These are phyloP conservation scores for Mobula birostris DNA, from an alignment of 2,113 vertebrate genomes.

Conservation along the genomic window DNA sequence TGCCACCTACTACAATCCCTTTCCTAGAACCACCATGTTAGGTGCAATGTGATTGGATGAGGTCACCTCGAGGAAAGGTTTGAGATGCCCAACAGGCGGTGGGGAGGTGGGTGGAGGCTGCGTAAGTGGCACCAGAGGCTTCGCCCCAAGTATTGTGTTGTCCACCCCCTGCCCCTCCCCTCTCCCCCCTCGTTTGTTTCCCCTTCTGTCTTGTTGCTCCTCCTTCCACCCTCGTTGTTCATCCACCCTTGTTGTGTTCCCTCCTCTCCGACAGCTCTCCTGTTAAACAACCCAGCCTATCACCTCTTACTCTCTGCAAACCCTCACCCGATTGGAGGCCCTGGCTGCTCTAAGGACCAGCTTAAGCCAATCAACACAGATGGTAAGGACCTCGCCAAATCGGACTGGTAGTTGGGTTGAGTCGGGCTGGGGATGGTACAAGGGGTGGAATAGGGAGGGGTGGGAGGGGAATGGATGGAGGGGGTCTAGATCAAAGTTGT, in stretches of 20 bases:
- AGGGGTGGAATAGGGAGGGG: neutral
- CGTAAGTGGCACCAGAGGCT: neutral
- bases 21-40: neutral
- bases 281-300: slow-evolving; percentile 90
- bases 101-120: neutral
- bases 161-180: neutral
- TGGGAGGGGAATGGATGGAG: neutral
- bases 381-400: slow-evolving; percentile 52
- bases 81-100: neutral
- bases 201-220: slow-evolving; percentile 41
- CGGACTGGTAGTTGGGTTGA: slow-evolving; percentile 37
- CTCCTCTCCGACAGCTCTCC: slow-evolving; percentile 69
- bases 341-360: slow-evolving; percentile 50
- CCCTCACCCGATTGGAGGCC: slow-evolving; percentile 57
- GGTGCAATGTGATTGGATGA: neutral
- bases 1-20: neutral
- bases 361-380: slow-evolving; percentile 63
- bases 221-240: slow-evolving; percentile 44
- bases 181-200: slow-evolving; percentile 30
- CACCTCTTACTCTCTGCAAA: slow-evolving; percentile 84
- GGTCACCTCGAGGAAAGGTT: too few species aligned
- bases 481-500: neutral
- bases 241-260: slow-evolving; percentile 50
- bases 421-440: neutral
- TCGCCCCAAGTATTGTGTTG: neutral